phyloP scores from a whole-genome alignment of 2,888 invertebrate species.

The Iphiclides podalirius region DNA sequence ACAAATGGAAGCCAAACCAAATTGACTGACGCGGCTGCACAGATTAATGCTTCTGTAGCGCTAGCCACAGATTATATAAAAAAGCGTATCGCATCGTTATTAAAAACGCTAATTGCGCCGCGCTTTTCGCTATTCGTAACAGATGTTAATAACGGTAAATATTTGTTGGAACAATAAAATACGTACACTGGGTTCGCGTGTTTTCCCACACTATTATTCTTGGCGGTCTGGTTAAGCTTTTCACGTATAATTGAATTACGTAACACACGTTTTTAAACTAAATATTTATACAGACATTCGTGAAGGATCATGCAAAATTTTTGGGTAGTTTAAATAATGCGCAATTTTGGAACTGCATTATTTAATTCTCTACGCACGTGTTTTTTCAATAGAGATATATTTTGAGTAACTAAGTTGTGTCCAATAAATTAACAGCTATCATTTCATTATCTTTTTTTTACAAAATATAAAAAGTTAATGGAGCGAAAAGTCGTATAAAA shows the following conservation, averaged over 20 bases:
- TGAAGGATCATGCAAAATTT: conserved; percentile 4
- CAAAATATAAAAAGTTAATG: no score
- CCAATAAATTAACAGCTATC: no score
- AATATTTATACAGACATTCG: conserved; percentile 13
- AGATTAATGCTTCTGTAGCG: conserved; percentile 64
- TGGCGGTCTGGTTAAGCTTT: conserved; percentile 42
- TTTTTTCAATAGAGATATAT: no score
- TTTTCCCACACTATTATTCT: conserved; percentile 62
- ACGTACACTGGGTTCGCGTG: conserved; percentile 39
- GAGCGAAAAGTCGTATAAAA: no score
- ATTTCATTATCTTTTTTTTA: no score
- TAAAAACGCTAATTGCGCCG: conserved; percentile 29
- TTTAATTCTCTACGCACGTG: no score
- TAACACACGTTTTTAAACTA: conserved; percentile 4
- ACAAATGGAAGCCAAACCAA: conserved; percentile 56
- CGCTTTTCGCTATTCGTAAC: conserved; percentile 45
- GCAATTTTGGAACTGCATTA: no score
- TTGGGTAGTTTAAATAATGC: conserved; percentile 1
- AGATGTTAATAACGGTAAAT: conserved; percentile 51
- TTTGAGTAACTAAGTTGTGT: no score
- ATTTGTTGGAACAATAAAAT: conserved; percentile 43
- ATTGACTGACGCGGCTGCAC: conserved; percentile 35
- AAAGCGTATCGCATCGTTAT: conserved; percentile 61
- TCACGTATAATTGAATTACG: conserved; percentile 28
- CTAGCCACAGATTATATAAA: conserved; percentile 50